Evolutionary conservation across 2,888 invertebrate genomes (phyloP), one percentile per base, ranked within the genome.

Genomic region (Drosophila phalerata): DNA sequence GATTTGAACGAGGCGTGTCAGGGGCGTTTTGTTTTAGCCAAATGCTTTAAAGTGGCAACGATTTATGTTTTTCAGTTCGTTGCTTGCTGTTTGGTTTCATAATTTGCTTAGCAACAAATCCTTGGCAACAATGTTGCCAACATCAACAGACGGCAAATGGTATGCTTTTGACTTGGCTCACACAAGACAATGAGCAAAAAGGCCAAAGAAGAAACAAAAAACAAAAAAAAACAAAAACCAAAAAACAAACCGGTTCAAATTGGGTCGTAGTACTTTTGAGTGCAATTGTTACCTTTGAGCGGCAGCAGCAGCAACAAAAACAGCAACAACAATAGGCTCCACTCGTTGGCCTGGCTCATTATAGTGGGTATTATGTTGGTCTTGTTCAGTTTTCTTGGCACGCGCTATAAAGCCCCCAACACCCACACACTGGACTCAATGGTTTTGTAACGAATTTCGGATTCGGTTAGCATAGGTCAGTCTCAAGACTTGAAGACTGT

Each of bases 231-330:
- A 25, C 34, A 48, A 47, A 60, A 68, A 62, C 40, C 34, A 66
- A 66, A 73, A 77, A 70, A 71, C 56, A 90, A 89, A 90, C 90
- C 90, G 90, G 90, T 90, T 90, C 85, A 80, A 90, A 89, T 81
- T 90, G 91, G 90, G 90, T 90, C 90, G 90, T 89, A 90, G 90
- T 90, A 90, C 88, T 83, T 88, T 85, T 84, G 79, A 90, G 89
- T 86, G 88, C 90, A 89, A 88, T 89, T 85, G 85, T 85, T 85
- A 89, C 88, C 89, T 88, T 85, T 78, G 75, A 77, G 68, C 77
- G 48, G 66, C 69, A 65, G 48, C 51, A 63, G 45, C 22, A 32
- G 3, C 19, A 22, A 8, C 28, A 28, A 8, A 6, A 53, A 8
- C 15, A 32, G 6, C 58, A 64, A 48, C 65, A 55, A 64, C 65